Conservation (phyloP, 2,888 invertebrate genomes). For the Lycia hirtaria region DNA sequence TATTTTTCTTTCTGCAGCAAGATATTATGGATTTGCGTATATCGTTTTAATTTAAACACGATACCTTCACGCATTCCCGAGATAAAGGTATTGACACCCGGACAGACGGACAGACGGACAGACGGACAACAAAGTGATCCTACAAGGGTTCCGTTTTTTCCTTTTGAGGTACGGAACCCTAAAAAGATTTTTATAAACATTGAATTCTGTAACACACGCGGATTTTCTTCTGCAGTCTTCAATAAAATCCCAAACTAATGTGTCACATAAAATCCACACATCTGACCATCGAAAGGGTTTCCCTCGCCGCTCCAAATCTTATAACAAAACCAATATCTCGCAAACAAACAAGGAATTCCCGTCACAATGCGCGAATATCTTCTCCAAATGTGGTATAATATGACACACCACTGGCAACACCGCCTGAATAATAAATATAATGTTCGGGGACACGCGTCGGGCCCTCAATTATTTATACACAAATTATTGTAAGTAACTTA, state of each 20-base stretch:
- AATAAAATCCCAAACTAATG: slow-evolving; percentile 13
- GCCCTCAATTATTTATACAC: slow-evolving; percentile 80
- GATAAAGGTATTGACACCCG: no score
- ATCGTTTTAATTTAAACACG: no score
- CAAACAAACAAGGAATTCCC: slow-evolving; percentile 60
- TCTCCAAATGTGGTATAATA: slow-evolving; percentile 79
- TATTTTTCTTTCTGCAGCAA: no score
- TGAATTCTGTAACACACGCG: no score
- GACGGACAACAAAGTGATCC: no score
- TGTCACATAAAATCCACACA: slow-evolving; percentile 23
- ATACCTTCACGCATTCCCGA: no score
- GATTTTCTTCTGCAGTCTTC: no score
- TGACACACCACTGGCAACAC: slow-evolving; percentile 81
- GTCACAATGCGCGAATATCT: slow-evolving; percentile 77
- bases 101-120: no score
- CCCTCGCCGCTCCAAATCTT: slow-evolving; percentile 31
- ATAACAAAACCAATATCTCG: slow-evolving; percentile 43
- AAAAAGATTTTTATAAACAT: no score
- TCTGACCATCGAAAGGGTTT: slow-evolving; percentile 35
- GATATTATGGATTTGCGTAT: no score
- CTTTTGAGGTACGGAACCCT: no score
- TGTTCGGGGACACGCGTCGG: slow-evolving; percentile 66
- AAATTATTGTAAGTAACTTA: slow-evolving; percentile 76
- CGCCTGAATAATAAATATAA: slow-evolving; percentile 80
- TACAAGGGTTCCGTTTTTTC: no score